Conservation (phyloP, 2,797 vertebrate genomes). For the Megaceryle alcyon region DNA sequence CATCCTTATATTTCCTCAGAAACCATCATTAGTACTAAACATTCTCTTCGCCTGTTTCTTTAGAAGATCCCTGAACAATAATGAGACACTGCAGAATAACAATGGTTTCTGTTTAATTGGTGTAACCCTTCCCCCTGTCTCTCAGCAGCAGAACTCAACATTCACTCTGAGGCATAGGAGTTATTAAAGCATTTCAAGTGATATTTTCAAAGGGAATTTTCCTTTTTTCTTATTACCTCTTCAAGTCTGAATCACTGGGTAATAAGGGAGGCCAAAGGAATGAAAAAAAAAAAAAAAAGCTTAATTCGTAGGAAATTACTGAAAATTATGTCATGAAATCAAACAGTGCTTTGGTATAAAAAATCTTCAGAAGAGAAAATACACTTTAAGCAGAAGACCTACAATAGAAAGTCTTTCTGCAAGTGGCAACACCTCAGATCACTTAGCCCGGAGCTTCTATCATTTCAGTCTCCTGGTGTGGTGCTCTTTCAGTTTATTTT, state of each 20-base stretch:
- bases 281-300: neutral
- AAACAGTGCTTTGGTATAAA: constrained; percentile 16
- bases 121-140: neutral
- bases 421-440: neutral
- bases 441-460: constrained; percentile 45
- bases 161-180: neutral
- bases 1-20: constrained; percentile 10
- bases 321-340: constrained; percentile 36
- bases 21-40: constrained; percentile 10
- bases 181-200: constrained; percentile 41
- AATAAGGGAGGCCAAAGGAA: neutral
- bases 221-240: constrained; percentile 33
- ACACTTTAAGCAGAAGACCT: constrained; percentile 12
- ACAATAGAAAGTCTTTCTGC: neutral
- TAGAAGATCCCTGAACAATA: neutral
- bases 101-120: neutral
- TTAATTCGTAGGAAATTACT: constrained; percentile 8
- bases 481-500: constrained; percentile 44
- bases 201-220: constrained; percentile 60
- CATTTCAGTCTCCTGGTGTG: constrained; percentile 22
- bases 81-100: neutral
- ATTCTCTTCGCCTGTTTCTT: neutral
- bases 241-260: constrained; percentile 23
- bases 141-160: constrained; percentile 13
- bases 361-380: constrained; percentile 5